Base-by-base conservation (phyloP, 1,140 invertebrate species). In the Metaphire vulgaris region DNA sequence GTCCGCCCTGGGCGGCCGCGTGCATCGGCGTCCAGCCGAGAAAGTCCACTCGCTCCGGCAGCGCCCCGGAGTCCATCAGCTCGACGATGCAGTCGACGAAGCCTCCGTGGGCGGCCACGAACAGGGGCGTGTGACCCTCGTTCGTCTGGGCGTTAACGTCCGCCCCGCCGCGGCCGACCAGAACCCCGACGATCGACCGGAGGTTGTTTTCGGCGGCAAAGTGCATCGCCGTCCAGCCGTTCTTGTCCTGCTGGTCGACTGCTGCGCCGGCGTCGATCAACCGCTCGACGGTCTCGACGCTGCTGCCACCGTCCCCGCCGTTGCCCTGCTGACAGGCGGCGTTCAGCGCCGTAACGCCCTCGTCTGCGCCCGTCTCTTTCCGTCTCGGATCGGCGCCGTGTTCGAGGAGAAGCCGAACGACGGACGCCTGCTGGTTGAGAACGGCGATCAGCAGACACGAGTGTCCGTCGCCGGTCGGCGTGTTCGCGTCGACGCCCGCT, bases 61-160 rank as follows among this genome's bases (percentile, higher is more conserved):
- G 68, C 71, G 88, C 87, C n/a, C 88, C 88, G 28, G 33, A 85
- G 16, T 87, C 86, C 2, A 89, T 85, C 33, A 79, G 69, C 16
- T 28, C 1, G 33, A 1, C 26, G 30, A 79, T 65, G n/a, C 21
- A 56, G 32, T 74, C 72, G 26, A 67, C 30, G 76, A 67, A 34
- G 29, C 77, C 75, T n/a, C 69, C 69, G 64, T 73, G 71, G 33
- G 77, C 76, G 64, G 77, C 75, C 28, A 79, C 65, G 41, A 73
- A 73, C 12, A 77, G 31, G 26, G 77, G 34, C 6, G 76, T 79
- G 15, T 69, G 70, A n/a, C 77, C 77, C 28, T 79, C 77, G 14
- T 30, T 41, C 16, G 56, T 69, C 65, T 76, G 77, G 32, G 67
- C 67, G 33, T 77, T 71, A 1, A 77, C 21, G 33, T 78, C 64